Evolutionary conservation across 1,140 invertebrate species (phyloP), one percentile per base, ranked within the genome.

Genomic region (Hydropsyche tenuis): DNA sequence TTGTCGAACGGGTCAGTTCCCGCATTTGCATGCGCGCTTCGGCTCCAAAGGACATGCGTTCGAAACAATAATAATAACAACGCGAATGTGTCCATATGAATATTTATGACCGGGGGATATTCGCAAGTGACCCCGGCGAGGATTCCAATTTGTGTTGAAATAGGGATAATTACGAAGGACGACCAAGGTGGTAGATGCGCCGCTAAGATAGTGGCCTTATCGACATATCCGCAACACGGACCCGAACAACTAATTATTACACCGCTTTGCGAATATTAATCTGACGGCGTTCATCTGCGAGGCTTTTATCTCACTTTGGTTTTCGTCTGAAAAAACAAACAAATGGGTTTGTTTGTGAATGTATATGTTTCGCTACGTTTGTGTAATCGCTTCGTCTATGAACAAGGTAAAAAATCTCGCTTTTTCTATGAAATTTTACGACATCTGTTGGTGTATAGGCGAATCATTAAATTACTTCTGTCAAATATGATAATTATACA

Each of bases 61-160:
- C 63, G 14, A 66, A 66, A 66, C 43, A 43, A 66, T 66, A 43
- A 66, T 37, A 37, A 37, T 37, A 53, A 53, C 16, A 53, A 53
- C 37, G 45, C n/a, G 25, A 48, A 9, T 9, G 45, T 48, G 45
- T 45, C 43, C 22, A n/a, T 48, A 68, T 68, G 65, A 68, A 68
- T 68, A 68, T 68, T 68, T 68, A 68, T 68, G 65, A 68, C 65
- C 65, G 11, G 7, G n/a, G 20, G 45, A 48, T 22, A 68, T 65
- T 65, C 20, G 63, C 65, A 46, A 60, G 56, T 48, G 42, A 43
- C 45, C 22, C 65, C 65, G 25, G n/a, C 23, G 23, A 48, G 43
- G 65, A 48, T 68, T 20, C 37, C 42, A 68, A 48, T 68, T 68
- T 45, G 65, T 48, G 65, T 68, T 48, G 43, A 48, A 68, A 46